A percentile compares a stretch with the other conserved stretches of the same genome.
Evolutionary conservation across 2,888 invertebrate genomes (phyloP).

Genomic region (Caenorhabditis sp.): DNA sequence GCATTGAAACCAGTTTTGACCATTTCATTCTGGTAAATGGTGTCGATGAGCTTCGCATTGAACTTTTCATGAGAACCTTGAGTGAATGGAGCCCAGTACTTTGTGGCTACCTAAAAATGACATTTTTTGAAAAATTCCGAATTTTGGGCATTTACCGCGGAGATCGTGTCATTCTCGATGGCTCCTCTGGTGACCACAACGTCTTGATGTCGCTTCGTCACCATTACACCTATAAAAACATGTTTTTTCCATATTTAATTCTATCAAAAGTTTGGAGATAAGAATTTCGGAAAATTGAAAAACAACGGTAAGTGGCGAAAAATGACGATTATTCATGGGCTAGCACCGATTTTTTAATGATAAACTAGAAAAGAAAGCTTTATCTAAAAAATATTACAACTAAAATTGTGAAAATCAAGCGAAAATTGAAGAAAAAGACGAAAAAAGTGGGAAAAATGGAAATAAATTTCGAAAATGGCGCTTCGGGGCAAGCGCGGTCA

Average conservation of each 20-base stretch:
- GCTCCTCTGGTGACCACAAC: slow-evolving; percentile 50
- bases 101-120: slow-evolving; percentile 89
- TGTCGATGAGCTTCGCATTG: slow-evolving; percentile 68
- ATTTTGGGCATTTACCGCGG: slow-evolving; percentile 32
- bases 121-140: neutral
- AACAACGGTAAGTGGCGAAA: slow-evolving; percentile 6
- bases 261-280: slow-evolving; percentile 3
- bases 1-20: slow-evolving; percentile 78
- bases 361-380: too few relatives aligned
- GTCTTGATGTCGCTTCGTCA: slow-evolving; percentile 28
- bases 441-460: neutral
- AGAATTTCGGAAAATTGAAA: neutral
- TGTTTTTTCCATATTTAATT: too few relatives aligned
- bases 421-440: neutral
- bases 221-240: slow-evolving; percentile 36
- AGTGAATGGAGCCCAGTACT: slow-evolving; percentile 95
- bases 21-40: slow-evolving; percentile 76
- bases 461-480: slow-evolving; percentile 31
- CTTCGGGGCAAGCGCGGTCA: neutral
- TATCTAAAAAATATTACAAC: too few relatives aligned
- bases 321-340: neutral
- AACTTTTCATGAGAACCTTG: slow-evolving; percentile 68
- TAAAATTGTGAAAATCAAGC: neutral
- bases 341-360: neutral
- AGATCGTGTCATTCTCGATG: slow-evolving; percentile 60